Evolutionary conservation across 92 coral and sea anemone species (phyloP).

Genomic region (Plumapathes pennacea): DNA sequence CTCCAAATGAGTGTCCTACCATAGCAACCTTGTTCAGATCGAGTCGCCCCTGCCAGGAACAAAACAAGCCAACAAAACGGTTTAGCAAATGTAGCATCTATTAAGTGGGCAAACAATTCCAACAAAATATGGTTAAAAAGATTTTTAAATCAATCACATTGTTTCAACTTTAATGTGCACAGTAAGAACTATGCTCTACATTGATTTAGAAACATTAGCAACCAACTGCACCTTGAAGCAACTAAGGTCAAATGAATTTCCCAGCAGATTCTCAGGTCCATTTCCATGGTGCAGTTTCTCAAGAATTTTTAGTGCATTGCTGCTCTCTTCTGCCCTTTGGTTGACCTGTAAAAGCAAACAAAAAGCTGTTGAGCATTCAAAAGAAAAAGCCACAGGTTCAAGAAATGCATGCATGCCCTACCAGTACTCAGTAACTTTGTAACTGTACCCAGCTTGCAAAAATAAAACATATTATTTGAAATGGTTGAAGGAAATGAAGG

Average conservation of each 20-base stretch:
- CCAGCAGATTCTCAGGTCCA: constrained; percentile 64
- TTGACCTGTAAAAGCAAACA: constrained; percentile 45
- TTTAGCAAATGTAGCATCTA: not conserved
- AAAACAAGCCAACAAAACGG: not conserved
- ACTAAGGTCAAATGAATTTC: constrained; percentile 13
- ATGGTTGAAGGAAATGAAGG: no score
- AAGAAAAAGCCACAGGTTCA: not conserved
- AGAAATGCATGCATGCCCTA: not conserved
- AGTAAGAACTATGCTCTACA: not conserved
- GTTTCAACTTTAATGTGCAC: not conserved
- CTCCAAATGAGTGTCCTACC: constrained; percentile 97
- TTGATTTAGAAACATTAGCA: no score
- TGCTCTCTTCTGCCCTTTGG: constrained; percentile 76
- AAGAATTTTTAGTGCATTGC: constrained; percentile 74
- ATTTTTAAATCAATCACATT: not conserved
- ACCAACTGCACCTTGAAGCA: constrained; percentile 21
- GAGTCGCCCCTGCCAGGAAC: constrained; percentile 64
- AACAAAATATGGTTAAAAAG: not conserved
- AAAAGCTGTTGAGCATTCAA: not conserved
- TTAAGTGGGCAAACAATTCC: not conserved
- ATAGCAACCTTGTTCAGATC: constrained; percentile 65
- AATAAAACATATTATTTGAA: not conserved
- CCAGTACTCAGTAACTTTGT: no score
- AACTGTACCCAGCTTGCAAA: not conserved
- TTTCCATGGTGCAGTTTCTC: constrained; percentile 74